Evolutionary conservation across 2,888 invertebrate species (phyloP).

Genomic region (Heterodera filipjevi): DNA sequence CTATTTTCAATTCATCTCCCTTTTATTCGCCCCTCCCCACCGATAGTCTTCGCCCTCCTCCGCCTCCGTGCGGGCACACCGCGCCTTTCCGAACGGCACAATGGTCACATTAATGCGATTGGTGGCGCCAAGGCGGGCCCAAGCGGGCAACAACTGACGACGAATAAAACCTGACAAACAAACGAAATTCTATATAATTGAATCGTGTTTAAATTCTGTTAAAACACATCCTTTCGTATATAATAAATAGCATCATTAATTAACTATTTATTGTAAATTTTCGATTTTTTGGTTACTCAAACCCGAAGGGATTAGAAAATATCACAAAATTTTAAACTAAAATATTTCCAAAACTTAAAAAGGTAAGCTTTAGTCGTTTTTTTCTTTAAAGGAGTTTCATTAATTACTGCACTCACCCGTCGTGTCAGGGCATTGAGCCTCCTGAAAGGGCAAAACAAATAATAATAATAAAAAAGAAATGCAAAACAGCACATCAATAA

Average conservation of each 20-base stretch:
- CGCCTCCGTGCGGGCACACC: conserved; percentile 51
- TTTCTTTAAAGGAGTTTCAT: neutral
- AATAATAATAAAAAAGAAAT: neutral
- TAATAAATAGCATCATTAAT: neutral
- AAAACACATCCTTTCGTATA: too few species aligned
- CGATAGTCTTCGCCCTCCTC: conserved; percentile 10
- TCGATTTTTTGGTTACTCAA: too few species aligned
- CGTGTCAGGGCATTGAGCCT: conserved; percentile 65
- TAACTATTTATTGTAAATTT: too few species aligned
- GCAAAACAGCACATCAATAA: neutral
- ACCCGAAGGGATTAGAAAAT: too few species aligned
- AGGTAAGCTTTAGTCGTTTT: neutral
- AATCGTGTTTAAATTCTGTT: too few species aligned
- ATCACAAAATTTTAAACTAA: too few species aligned
- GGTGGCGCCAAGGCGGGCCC: conserved; percentile 49
- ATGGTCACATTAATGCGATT: conserved; percentile 54
- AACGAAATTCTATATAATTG: too few species aligned
- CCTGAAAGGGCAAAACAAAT: conserved; percentile 33
- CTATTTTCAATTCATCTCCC: neutral
- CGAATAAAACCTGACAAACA: conserved; percentile 49
- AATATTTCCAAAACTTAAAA: too few species aligned
- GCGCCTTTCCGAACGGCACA: conserved; percentile 63
- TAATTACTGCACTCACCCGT: conserved; percentile 32
- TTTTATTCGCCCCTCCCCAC: neutral
- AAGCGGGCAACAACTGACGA: conserved; percentile 55